These are phyloP conservation scores for Morpho achilles DNA, from an alignment of 2,888 invertebrate species.

Conservation along the genomic window DNA sequence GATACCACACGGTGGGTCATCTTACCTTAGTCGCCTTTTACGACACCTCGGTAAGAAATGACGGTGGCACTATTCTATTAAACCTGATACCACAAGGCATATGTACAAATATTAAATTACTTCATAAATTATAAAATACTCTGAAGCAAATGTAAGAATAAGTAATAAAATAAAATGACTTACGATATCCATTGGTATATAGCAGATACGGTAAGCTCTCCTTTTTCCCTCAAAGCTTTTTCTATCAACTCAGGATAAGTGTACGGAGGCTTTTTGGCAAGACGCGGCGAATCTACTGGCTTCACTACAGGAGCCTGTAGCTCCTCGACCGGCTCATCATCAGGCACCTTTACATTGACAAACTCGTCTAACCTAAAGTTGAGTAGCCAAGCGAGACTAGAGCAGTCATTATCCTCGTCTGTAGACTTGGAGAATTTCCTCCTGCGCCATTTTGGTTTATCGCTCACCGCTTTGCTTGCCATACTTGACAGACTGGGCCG, in stretches of 20 bases:
- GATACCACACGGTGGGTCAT: no score
- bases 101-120: no score
- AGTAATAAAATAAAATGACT: slow-evolving; percentile 63
- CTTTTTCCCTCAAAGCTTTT: slow-evolving; percentile 90
- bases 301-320: slow-evolving; percentile 34
- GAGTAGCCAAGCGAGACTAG: slow-evolving; percentile 90
- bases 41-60: no score
- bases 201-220: slow-evolving; percentile 92
- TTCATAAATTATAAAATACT: no score
- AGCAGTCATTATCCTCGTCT: slow-evolving; percentile 74
- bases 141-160: no score
- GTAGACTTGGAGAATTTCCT: slow-evolving; percentile 53
- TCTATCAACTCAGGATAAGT: slow-evolving; percentile 95
- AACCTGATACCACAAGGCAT: no score
- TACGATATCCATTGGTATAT: slow-evolving; percentile 97
- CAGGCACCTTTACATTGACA: slow-evolving; percentile 72
- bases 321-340: slow-evolving; percentile 52
- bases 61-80: no score
- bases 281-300: slow-evolving; percentile 39
- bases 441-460: slow-evolving; percentile 66
- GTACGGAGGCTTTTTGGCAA: slow-evolving; percentile 89
- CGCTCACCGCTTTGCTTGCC: slow-evolving; percentile 51
- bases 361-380: slow-evolving; percentile 91
- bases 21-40: no score
- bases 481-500: slow-evolving; percentile 48